Conservation (phyloP, 2,797 vertebrate genomes). For the Tenualosa thibaudeaui region DNA sequence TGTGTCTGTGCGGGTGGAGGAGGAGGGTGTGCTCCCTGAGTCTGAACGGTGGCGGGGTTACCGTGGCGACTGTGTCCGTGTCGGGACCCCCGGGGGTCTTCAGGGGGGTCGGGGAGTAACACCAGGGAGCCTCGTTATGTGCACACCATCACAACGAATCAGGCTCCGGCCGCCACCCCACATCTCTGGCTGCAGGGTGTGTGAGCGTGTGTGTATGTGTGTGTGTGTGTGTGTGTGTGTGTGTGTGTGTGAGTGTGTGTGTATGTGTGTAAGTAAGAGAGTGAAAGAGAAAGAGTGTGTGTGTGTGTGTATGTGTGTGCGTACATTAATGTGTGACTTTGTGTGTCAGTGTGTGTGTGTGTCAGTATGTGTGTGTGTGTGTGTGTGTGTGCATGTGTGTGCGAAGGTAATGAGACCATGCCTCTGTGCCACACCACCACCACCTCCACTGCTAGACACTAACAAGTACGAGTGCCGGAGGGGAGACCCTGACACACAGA, state of each 20-base stretch:
- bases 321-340: background rate
- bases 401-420: slow-evolving; percentile 73
- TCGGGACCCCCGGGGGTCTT: slow-evolving; percentile 23
- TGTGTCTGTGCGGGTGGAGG: background rate
- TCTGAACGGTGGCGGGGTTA: background rate
- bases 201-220: slow-evolving; percentile 47
- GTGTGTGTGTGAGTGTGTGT: background rate
- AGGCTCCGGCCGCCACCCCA: slow-evolving; percentile 62
- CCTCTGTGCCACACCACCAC: slow-evolving; percentile 54
- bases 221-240: background rate
- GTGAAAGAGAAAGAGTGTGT: background rate
- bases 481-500: slow-evolving; percentile 59
- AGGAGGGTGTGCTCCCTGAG: background rate
- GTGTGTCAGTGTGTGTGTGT: slow-evolving; percentile 56
- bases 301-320: background rate
- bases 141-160: slow-evolving; percentile 73
- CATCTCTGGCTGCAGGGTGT: slow-evolving; percentile 49
- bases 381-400: slow-evolving; percentile 51
- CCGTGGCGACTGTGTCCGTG: slow-evolving; percentile 1
- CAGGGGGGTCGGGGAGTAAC: slow-evolving; percentile 52
- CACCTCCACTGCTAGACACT: slow-evolving; percentile 66
- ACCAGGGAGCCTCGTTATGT: slow-evolving; percentile 69
- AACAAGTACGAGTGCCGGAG: slow-evolving; percentile 69
- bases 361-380: slow-evolving; percentile 41
- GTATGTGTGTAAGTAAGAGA: no score